Percentiles rank a stretch among this genome's conserved stretches.
phyloP scores from a whole-genome alignment of 2,888 invertebrate species.

The Pediacus dermestoides region DNA sequence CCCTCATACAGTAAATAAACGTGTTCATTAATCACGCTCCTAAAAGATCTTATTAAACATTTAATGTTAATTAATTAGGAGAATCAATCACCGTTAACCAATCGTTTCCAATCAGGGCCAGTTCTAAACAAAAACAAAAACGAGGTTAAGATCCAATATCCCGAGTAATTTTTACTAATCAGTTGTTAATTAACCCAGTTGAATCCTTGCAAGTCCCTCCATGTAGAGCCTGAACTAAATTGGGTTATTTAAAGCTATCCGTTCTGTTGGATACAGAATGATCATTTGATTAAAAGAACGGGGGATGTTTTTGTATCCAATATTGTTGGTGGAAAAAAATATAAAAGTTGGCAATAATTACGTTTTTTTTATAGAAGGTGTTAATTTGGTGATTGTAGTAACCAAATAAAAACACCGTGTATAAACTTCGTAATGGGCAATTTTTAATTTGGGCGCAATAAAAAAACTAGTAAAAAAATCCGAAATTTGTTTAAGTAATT shows the following conservation, averaged over 20 bases:
- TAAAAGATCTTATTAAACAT: conserved; percentile 16
- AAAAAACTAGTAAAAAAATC: conserved; percentile 4
- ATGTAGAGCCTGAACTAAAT: conserved; percentile 30
- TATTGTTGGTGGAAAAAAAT: too few relatives aligned
- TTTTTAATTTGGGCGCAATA: conserved; percentile 2
- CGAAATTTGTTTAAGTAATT: conserved; percentile 23
- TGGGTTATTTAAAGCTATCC: conserved; percentile 33
- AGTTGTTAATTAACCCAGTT: conserved; percentile 39
- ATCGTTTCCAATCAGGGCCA: conserved; percentile 21
- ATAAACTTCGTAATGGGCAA: conserved; percentile 1
- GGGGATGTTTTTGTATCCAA: too few relatives aligned
- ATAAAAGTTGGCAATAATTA: too few relatives aligned
- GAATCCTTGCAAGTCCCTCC: conserved; percentile 26
- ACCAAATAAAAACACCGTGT: not conserved
- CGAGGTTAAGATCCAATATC: conserved; percentile 32
- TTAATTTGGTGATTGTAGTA: too few relatives aligned
- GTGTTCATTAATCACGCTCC: conserved; percentile 13
- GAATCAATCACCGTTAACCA: conserved; percentile 29
- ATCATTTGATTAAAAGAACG: conserved; percentile 24
- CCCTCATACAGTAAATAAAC: conserved; percentile 11
- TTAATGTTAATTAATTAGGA: conserved; percentile 30
- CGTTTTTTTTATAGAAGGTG: too few relatives aligned
- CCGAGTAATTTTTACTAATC: conserved; percentile 37
- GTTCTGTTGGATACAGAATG: conserved; percentile 33
- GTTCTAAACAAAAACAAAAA: conserved; percentile 29